Evolutionary conservation across 2,797 vertebrate genomes (phyloP).

Genomic region (Esox masquinongy): DNA sequence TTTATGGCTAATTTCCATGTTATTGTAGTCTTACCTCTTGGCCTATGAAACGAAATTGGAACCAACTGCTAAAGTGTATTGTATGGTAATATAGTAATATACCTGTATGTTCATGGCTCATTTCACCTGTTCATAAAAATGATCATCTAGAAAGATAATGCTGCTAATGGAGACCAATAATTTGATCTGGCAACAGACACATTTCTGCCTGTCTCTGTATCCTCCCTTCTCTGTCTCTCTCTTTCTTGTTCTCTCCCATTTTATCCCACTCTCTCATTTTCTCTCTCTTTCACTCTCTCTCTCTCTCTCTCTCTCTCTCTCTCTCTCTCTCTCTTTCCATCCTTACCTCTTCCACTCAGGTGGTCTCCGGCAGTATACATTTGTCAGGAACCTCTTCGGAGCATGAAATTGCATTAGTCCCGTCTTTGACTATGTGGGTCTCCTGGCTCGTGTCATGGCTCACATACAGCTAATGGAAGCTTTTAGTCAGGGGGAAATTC

Average conservation of each 20-base stretch:
- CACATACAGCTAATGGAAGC: constrained; percentile 55
- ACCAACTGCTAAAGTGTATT: constrained; percentile 47
- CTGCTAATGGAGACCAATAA: constrained; percentile 64
- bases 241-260: constrained; percentile 11
- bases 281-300: background rate
- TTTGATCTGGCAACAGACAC: constrained; percentile 60
- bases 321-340: constrained; percentile 13
- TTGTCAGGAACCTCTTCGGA: constrained; percentile 45
- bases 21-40: constrained; percentile 32
- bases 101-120: constrained; percentile 55
- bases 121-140: constrained; percentile 67
- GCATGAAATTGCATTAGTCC: constrained; percentile 72
- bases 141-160: constrained; percentile 67
- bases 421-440: constrained; percentile 38
- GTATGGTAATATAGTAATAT: constrained; percentile 32
- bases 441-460: constrained; percentile 47
- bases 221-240: constrained; percentile 11
- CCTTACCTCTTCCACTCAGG: constrained; percentile 30
- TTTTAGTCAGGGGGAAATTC: constrained; percentile 61
- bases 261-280: background rate
- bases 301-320: constrained; percentile 12
- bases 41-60: constrained; percentile 27
- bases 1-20: constrained; percentile 20
- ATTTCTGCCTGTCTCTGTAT: constrained; percentile 46
- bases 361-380: constrained; percentile 43